These are phyloP conservation scores for Choreutis nemorana DNA, from an alignment of 2,888 invertebrate species.

Conservation along the genomic window DNA sequence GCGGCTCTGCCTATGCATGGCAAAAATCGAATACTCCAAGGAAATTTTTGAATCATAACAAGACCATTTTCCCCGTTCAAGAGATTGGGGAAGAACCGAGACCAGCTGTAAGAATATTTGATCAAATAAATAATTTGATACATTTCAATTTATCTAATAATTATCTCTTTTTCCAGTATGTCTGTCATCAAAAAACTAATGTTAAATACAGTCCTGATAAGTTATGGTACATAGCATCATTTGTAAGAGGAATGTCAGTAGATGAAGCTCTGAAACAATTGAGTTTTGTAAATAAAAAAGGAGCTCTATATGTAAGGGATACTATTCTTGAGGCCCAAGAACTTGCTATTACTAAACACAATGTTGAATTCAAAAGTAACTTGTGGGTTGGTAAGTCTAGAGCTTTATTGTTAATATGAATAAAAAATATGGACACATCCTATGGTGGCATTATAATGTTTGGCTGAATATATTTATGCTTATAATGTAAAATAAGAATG, in stretches of 20 bases:
- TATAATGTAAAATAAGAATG: no score
- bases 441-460: no score
- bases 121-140: background rate
- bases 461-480: no score
- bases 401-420: background rate
- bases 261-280: constrained; percentile 95
- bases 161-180: constrained; percentile 70
- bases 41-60: constrained; percentile 73
- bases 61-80: constrained; percentile 83
- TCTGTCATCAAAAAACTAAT: constrained; percentile 85
- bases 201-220: constrained; percentile 92
- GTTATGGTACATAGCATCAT: constrained; percentile 89
- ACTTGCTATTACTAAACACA: constrained; percentile 84
- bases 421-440: no score
- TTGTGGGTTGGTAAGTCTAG: constrained; percentile 85
- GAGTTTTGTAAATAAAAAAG: constrained; percentile 82
- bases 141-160: constrained; percentile 1
- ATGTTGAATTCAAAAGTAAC: constrained; percentile 95
- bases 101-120: constrained; percentile 76
- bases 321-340: constrained; percentile 89
- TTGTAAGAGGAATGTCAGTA: constrained; percentile 90
- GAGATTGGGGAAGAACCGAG: constrained; percentile 74
- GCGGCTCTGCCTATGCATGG: no score
- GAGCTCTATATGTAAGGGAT: constrained; percentile 76
- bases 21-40: constrained; percentile 46